Percentiles rank a stretch among this genome's conserved stretches.
phyloP scores from a whole-genome alignment of 2,113 vertebrate species.

The Strigops habroptila region DNA sequence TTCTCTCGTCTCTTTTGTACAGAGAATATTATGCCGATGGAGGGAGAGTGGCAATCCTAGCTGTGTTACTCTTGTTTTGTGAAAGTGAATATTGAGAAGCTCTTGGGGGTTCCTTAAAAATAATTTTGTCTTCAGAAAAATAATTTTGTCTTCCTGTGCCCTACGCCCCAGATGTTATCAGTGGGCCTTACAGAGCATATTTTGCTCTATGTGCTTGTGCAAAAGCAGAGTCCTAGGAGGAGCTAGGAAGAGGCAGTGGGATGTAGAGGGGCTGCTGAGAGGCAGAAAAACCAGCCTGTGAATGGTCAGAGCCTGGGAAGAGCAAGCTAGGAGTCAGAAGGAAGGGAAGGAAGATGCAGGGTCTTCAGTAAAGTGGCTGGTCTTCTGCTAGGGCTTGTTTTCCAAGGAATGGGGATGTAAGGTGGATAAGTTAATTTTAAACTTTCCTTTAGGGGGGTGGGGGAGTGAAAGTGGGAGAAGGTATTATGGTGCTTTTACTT shows the following conservation, averaged over 20 bases:
- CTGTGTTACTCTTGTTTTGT: not conserved
- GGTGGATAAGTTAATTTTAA: not conserved
- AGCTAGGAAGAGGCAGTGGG: not conserved
- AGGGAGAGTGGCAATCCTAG: not conserved
- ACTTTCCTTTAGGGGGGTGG: rapidly evolving
- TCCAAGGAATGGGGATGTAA: not conserved
- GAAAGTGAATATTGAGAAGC: not conserved
- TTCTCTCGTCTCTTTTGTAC: not conserved
- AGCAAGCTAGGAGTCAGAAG: not conserved
- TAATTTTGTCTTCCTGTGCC: not conserved
- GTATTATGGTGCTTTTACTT: not conserved
- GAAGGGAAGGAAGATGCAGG: not conserved
- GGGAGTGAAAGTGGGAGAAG: not conserved
- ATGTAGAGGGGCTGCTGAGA: not conserved
- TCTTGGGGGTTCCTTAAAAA: not conserved
- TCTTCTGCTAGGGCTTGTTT: not conserved
- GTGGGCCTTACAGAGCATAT: not conserved
- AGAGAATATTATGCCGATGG: not conserved
- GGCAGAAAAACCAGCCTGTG: not conserved
- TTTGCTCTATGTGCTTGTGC: rapidly evolving
- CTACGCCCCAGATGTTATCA: not conserved
- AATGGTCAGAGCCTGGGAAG: not conserved
- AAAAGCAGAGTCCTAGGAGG: not conserved
- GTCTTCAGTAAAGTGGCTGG: not conserved
- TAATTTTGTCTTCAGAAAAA: not conserved